Conservation (phyloP, 2,797 vertebrate genomes). For the Clarias platycephalus region DNA sequence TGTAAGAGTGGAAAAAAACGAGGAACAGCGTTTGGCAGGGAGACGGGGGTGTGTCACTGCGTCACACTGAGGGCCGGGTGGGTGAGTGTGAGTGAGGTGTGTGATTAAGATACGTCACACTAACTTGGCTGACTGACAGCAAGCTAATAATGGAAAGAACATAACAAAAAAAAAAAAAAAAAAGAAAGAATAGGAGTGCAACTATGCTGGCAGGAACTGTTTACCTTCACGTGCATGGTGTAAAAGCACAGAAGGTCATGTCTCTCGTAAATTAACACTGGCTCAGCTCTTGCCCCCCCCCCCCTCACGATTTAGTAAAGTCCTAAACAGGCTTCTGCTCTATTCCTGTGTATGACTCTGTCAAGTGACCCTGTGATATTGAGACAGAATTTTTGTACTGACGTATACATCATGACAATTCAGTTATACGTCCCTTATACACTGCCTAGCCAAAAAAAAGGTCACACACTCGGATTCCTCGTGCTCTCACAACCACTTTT, state of each 20-base stretch:
- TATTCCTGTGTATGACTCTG: conserved; percentile 31
- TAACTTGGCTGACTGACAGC: conserved; percentile 31
- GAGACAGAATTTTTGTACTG: neutral
- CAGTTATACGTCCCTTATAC: neutral
- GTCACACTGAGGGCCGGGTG: conserved; percentile 16
- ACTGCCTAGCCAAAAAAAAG: neutral
- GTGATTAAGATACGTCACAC: neutral
- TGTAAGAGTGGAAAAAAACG: conserved; percentile 69
- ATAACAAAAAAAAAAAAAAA: neutral
- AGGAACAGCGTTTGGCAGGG: conserved; percentile 4
- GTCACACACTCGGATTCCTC: no score
- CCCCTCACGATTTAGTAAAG: neutral
- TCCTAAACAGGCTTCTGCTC: conserved; percentile 6
- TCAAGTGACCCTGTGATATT: conserved; percentile 10
- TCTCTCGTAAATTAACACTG: conserved; percentile 18
- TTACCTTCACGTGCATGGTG: conserved; percentile 37
- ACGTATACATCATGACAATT: neutral
- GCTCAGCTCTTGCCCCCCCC: neutral
- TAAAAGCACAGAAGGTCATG: conserved; percentile 41
- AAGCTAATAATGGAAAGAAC: conserved; percentile 9
- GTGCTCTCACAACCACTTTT: no score
- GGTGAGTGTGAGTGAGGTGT: neutral
- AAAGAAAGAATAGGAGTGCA: neutral
- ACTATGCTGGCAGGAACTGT: conserved; percentile 8
- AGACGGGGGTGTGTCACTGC: conserved; percentile 40